A percentile compares a stretch with the other conserved stretches of the same genome.
phyloP scores from a whole-genome alignment of 1,140 invertebrate genomes.

The Mesaphorura yosii region DNA sequence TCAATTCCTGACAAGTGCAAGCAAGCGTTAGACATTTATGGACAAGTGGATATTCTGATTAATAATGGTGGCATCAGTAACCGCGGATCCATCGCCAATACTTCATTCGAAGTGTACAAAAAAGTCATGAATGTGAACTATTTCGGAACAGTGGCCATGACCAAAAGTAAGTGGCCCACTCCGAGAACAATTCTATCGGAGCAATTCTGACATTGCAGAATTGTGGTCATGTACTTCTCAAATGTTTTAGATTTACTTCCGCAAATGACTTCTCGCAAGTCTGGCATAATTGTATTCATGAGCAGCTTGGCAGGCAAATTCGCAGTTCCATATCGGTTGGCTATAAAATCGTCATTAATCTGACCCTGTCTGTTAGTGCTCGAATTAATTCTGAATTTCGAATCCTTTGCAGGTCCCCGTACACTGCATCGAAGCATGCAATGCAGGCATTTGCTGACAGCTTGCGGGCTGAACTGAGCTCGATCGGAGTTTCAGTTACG shows the following conservation, averaged over 20 bases:
- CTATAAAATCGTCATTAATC: slow-evolving; percentile 2
- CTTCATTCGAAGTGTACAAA: slow-evolving; percentile 67
- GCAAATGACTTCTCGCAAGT: slow-evolving; percentile 61
- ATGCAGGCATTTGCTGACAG: slow-evolving; percentile 76
- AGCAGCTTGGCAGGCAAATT: slow-evolving; percentile 88
- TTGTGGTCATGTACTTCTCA: neutral
- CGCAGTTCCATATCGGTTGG: slow-evolving; percentile 64
- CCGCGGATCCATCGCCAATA: slow-evolving; percentile 63
- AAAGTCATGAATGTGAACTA: slow-evolving; percentile 90
- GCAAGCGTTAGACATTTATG: slow-evolving; percentile 55
- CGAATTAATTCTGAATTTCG: too few species aligned
- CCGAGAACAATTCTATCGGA: neutral
- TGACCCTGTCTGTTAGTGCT: too few species aligned
- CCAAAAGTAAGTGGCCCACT: slow-evolving; percentile 71
- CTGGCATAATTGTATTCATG: slow-evolving; percentile 77
- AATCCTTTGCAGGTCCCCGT: slow-evolving; percentile 52
- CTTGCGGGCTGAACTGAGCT: slow-evolving; percentile 63
- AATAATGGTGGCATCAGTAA: slow-evolving; percentile 86
- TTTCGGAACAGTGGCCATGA: slow-evolving; percentile 78
- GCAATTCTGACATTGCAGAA: neutral
- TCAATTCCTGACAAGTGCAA: slow-evolving; percentile 49
- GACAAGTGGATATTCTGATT: slow-evolving; percentile 72
- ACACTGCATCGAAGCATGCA: slow-evolving; percentile 90
- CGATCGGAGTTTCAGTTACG: slow-evolving; percentile 63
- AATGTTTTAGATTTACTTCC: slow-evolving; percentile 59